phyloP scores from a whole-genome alignment of 2,113 vertebrate genomes.

The Monopterus albus region DNA sequence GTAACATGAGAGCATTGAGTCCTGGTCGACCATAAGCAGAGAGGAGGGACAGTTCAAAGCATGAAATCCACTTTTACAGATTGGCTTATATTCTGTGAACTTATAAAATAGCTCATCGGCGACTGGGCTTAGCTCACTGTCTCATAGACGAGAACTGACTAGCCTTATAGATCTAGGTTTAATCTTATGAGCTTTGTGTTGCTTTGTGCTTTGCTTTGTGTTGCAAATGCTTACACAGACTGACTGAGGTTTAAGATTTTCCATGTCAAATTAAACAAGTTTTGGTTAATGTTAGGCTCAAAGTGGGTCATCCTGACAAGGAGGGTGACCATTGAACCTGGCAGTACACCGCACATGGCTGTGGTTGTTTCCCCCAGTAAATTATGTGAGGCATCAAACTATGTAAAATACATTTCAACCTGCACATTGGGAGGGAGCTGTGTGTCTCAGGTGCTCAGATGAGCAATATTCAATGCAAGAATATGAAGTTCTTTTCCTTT shows the following conservation, averaged over 20 bases:
- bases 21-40: constrained; percentile 59
- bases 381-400: constrained; percentile 43
- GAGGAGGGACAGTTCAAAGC: constrained; percentile 27
- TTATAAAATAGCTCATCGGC: not conserved
- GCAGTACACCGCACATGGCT: constrained; percentile 31
- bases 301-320: constrained; percentile 54
- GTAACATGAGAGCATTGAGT: constrained; percentile 55
- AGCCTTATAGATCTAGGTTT: constrained; percentile 10
- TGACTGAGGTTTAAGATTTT: constrained; percentile 14
- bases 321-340: constrained; percentile 19
- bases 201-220: no score
- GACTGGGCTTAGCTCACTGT: not conserved
- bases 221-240: constrained; percentile 39
- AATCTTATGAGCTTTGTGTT: constrained; percentile 35
- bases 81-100: constrained; percentile 15
- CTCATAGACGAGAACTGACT: not conserved
- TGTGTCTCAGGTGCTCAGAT: constrained; percentile 24
- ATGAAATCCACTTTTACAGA: constrained; percentile 43
- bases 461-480: not conserved
- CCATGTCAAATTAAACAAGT: constrained; percentile 31
- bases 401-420: constrained; percentile 56
- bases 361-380: constrained; percentile 67
- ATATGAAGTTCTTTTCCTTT: not conserved
- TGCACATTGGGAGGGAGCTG: not conserved
- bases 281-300: constrained; percentile 37